Conservation (phyloP, 2,888 invertebrate species). For the Pyrrhia umbra region DNA sequence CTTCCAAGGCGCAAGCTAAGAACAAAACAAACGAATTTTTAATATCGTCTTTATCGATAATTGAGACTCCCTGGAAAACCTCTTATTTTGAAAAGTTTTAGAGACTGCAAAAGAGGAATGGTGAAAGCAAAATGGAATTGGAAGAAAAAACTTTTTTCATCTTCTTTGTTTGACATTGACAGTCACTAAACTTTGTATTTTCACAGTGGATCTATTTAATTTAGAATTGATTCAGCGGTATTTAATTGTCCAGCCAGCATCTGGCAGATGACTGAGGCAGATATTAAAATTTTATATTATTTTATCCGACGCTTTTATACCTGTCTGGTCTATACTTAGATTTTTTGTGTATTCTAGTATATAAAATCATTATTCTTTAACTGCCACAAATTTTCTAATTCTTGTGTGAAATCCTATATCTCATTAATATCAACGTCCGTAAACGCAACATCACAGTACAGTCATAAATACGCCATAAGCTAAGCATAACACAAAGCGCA, state of each 20-base stretch:
- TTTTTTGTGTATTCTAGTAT: constrained; percentile 20
- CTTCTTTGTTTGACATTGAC: constrained; percentile 90
- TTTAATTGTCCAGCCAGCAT: constrained; percentile 81
- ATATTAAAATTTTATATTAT: constrained; percentile 76
- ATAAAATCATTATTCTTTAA: constrained; percentile 22
- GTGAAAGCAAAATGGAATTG: constrained; percentile 88
- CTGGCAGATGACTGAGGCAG: constrained; percentile 80
- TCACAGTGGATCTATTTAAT: constrained; percentile 88
- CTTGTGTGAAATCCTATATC: not conserved
- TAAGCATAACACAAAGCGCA: constrained; percentile 38
- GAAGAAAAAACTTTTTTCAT: constrained; percentile 89
- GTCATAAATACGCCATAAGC: constrained; percentile 18
- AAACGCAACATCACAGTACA: not conserved
- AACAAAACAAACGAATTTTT: constrained; percentile 91
- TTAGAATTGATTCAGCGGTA: constrained; percentile 83
- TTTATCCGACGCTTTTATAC: constrained; percentile 42
- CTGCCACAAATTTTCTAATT: constrained; percentile 17
- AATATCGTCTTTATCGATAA: constrained; percentile 90
- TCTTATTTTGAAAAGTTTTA: constrained; percentile 90
- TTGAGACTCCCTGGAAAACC: constrained; percentile 89
- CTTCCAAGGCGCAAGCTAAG: constrained; percentile 85
- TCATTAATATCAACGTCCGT: not conserved
- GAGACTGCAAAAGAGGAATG: constrained; percentile 88
- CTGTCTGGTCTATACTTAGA: constrained; percentile 46
- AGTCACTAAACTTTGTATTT: constrained; percentile 89